phyloP scores from a whole-genome alignment of 2,888 invertebrate genomes.

The Ephialtes manifestator region DNA sequence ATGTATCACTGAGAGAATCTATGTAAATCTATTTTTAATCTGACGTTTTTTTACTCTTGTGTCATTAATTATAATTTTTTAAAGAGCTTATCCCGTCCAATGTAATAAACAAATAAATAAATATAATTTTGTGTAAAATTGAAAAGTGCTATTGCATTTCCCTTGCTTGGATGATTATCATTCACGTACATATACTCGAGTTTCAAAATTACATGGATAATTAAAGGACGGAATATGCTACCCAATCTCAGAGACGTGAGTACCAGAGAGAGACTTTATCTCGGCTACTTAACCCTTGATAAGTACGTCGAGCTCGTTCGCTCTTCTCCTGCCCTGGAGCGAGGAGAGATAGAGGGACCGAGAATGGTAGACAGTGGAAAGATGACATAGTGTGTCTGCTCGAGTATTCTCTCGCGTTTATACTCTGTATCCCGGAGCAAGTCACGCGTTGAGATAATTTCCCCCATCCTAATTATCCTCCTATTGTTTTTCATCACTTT shows the following conservation, averaged over 20 bases:
- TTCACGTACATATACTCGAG: not conserved
- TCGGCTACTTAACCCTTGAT: constrained; percentile 41
- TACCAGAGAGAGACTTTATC: constrained; percentile 22
- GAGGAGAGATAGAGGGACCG: not conserved
- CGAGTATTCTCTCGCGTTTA: not conserved
- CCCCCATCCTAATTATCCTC: constrained; percentile 26
- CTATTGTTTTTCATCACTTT: constrained; percentile 41
- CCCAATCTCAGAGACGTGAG: constrained; percentile 15
- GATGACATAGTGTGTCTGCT: constrained; percentile 2
- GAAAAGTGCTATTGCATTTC: not conserved
- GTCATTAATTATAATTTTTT: no score
- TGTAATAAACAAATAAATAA: no score
- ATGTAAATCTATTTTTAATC: no score
- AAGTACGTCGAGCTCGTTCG: constrained; percentile 34
- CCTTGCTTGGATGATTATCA: not conserved
- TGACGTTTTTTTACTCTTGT: no score
- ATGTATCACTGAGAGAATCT: no score
- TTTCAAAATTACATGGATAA: constrained; percentile 1
- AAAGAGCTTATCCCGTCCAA: no score
- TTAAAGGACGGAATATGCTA: not conserved
- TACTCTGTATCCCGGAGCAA: no score
- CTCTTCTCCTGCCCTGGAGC: constrained; percentile 11
- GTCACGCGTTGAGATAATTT: constrained; percentile 25
- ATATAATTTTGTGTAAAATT: not conserved
- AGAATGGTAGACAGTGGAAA: not conserved